A percentile compares a stretch with the other conserved stretches of the same genome.
Evolutionary conservation across 1,140 invertebrate species (phyloP).

Genomic region (Aphaenogaster floridana): DNA sequence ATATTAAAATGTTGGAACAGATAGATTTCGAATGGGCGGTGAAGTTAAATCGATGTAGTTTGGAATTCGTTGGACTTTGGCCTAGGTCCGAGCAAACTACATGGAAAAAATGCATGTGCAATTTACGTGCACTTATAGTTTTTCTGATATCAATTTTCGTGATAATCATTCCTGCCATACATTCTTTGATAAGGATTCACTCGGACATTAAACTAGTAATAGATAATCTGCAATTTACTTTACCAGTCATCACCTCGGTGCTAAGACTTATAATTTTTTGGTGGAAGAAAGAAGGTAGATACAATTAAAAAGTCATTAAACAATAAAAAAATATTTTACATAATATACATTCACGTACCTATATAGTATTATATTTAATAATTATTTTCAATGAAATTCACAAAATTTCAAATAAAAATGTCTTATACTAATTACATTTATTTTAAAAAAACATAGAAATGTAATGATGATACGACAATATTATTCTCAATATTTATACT

Average conservation of each 20-base stretch:
- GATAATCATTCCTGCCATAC: neutral
- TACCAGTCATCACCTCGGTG: neutral
- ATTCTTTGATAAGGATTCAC: neutral
- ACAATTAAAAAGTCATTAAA: neutral
- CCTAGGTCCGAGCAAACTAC: neutral
- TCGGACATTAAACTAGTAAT: neutral
- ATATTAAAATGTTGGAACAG: neutral
- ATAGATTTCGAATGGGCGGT: slow-evolving; percentile 19
- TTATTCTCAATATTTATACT: too few relatives aligned
- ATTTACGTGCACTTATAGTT: neutral
- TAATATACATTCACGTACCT: too few relatives aligned
- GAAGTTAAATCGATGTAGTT: neutral
- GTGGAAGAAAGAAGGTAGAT: slow-evolving; percentile 11
- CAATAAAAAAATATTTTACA: too few relatives aligned
- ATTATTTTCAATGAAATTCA: too few relatives aligned
- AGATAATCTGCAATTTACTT: slow-evolving; percentile 18
- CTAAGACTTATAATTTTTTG: slow-evolving; percentile 1
- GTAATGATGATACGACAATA: too few relatives aligned
- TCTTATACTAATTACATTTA: too few relatives aligned
- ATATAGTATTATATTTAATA: too few relatives aligned
- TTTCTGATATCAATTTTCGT: neutral
- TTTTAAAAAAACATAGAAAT: too few relatives aligned
- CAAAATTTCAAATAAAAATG: too few relatives aligned
- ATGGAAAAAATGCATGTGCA: neutral
- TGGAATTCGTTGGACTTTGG: neutral